Base-by-base conservation (phyloP, 2,113 vertebrate genomes). In the Bufo bufo region DNA sequence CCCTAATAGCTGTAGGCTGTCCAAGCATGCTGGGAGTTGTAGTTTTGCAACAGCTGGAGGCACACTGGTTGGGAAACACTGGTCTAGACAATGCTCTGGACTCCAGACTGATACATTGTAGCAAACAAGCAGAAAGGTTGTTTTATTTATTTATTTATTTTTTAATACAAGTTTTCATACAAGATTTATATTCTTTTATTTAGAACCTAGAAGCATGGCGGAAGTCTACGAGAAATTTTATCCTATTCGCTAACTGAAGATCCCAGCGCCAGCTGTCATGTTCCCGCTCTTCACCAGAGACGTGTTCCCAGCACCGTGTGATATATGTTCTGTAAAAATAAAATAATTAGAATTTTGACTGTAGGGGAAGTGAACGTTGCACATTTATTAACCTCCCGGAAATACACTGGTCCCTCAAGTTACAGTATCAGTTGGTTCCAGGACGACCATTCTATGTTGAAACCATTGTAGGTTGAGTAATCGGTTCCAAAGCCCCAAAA, bases 181-280 rank as follows among this genome's bases (percentile, higher is more conserved):
- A 33, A 33, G 33, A 33, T 33, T 33, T 33, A 20, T 61, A 7
- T 85, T 92, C 75, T 54, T 23, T 90, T 82, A 92, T 90, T 47
- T 91, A 99, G 97, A 96, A 1, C 96, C 93, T 91, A 98, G 89
- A 91, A 96, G 87, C 4, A 93, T 96, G 23, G 93, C 94, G 47
- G 95, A 98, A 86, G 91, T 98, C 43, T 56, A 95, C 75, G 97
- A 99, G 90, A 91, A 95, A 3, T 99, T 98, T 90, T 0, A 90
- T 89, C 96, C 98, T 0, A 0, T 97, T n/a, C 97, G 95, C 91
- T 99, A 94, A 97, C 85, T 17, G 11, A 11, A 75, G 45, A 19
- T 75, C 72, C 45, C 14, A 17, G 43, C 17, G 19, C 5, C 43
- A 19, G 6, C 72, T 5, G 72, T 11, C 49, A 20, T 4, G 47